Base-by-base conservation (phyloP, 2,888 invertebrate genomes). In the Cartodere bifasciata region DNA sequence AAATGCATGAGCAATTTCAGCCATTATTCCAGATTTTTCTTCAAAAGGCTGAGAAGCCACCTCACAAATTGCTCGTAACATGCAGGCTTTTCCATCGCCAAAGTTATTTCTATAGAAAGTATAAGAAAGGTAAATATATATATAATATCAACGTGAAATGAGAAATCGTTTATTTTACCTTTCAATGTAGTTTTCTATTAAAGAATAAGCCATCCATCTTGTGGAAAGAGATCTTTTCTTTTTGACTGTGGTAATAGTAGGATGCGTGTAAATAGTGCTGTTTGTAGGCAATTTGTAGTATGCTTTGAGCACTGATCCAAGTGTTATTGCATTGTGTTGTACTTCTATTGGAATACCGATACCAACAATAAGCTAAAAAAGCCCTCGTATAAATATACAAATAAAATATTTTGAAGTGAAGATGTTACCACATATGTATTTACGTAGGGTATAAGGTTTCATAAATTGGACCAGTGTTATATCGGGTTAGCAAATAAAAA, bases 221-320 rank as follows among this genome's bases (percentile, higher is more conserved):
- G 52, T 45, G 3, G 57, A 47, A n/a, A n/a, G n/a, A n/a, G n/a
- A n/a, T 29, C 55, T 44, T 38, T 49, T 50, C 33, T 41, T 46
- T 29, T 51, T 42, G 4, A 35, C 42, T 25, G 41, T 42, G 39
- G 47, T 40, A 9, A 50, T 46, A 1, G 40, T 37, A 4, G 63
- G 60, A 32, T 63, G 62, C 2, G 70, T 71, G 42, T 70, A 72
- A 48, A 67, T 64, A 1, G 68, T 56, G 42, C 69, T 68, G 47
- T 77, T 77, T 31, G 68, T 70, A 4, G 77, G 77, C 36, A 78
- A 54, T 37, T 68, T 63, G 55, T 75, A 78, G 53, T 73, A 75
- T 38, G 75, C 72, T 53, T 78, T 78, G 15, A 75, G 65, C 11
- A 75, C 75, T 6, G 70, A 68, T 1, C 77, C 76, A 17, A 73